Percentiles rank a stretch among this genome's conserved stretches.
phyloP scores from a whole-genome alignment of 2,113 vertebrate genomes.

The Hassar affinis region DNA sequence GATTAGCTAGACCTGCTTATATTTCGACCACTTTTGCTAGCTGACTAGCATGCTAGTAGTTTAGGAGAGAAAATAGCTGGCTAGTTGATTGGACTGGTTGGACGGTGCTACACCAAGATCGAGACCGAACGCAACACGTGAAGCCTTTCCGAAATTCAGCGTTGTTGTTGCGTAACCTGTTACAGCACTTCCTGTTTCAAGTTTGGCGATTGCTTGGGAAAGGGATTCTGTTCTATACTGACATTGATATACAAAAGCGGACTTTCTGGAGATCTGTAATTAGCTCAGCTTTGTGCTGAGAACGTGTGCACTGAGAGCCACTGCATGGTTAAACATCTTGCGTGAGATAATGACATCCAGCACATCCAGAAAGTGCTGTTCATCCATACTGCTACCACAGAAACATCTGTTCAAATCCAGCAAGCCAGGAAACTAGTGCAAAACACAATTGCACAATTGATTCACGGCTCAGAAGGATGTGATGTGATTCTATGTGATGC shows the following conservation, averaged over 20 bases:
- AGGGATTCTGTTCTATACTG: neutral
- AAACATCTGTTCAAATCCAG: neutral
- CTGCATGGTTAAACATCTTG: neutral
- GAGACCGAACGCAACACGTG: neutral
- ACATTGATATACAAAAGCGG: neutral
- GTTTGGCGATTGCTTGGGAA: neutral
- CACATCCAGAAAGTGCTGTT: neutral
- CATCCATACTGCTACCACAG: neutral
- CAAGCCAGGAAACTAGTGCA: neutral
- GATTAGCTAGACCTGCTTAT: neutral
- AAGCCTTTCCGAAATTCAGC: neutral
- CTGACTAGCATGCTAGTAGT: neutral
- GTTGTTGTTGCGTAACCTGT: too few species aligned
- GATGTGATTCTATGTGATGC: neutral
- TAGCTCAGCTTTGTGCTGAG: neutral
- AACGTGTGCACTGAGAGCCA: neutral
- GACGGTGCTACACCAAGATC: neutral
- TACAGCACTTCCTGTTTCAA: neutral
- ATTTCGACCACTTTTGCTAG: neutral
- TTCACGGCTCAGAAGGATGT: neutral
- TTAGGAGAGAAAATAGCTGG: neutral
- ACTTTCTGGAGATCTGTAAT: neutral
- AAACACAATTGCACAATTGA: neutral
- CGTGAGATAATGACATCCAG: neutral
- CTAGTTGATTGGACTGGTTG: neutral